A percentile compares a stretch with the other conserved stretches of the same genome.
Evolutionary conservation across 2,888 invertebrate genomes (phyloP).

Genomic region (Heliconius cydno): DNA sequence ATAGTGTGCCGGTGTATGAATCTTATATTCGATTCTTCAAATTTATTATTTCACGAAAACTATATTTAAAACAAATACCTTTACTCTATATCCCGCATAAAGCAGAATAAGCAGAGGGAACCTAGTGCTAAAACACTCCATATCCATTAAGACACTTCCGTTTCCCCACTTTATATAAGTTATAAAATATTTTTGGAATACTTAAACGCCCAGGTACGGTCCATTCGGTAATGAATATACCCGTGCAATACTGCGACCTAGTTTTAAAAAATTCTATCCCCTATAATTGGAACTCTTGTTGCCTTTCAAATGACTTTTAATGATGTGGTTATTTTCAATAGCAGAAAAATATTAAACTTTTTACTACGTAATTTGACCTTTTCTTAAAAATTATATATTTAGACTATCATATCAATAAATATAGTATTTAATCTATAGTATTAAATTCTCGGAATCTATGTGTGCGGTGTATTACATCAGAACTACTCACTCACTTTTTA

Average conservation of each 20-base stretch:
- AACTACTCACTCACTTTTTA: no score
- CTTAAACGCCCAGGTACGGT: background rate
- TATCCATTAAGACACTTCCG: no score
- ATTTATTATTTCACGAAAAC: no score
- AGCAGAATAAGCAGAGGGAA: no score
- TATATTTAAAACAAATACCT: no score
- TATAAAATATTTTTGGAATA: background rate
- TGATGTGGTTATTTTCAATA: background rate
- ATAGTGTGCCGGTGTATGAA: no score
- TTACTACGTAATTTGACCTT: background rate
- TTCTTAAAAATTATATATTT: background rate
- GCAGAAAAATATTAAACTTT: background rate
- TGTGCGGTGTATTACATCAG: no score
- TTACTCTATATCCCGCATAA: no score
- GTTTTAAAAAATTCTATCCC: conserved; percentile 15
- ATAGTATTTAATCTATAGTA: background rate
- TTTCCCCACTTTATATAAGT: no score
- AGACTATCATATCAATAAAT: background rate
- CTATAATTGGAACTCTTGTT: conserved; percentile 21
- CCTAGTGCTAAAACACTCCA: no score
- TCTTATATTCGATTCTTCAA: no score
- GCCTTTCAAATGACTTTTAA: conserved; percentile 22
- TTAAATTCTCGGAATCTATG: no score
- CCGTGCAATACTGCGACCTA: conserved; percentile 16
- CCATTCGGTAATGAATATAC: conserved; percentile 15